phyloP scores from a whole-genome alignment of 1,140 invertebrate genomes.

The Antheraea mylitta region DNA sequence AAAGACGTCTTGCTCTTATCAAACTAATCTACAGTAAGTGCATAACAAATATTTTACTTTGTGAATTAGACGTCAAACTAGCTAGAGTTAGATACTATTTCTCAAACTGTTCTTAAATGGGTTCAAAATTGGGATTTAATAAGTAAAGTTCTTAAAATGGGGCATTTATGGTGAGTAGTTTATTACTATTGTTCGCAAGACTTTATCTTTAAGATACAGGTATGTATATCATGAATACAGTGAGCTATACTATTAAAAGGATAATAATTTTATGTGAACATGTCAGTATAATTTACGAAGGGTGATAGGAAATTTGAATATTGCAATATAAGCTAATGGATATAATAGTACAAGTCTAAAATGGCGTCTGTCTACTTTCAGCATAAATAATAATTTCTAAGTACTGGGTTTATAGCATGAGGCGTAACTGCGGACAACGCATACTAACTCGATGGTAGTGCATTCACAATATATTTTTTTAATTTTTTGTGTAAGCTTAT shows the following conservation, averaged over 20 bases:
- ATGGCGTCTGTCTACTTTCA: slow-evolving; percentile 47
- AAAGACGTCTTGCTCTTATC: slow-evolving; percentile 50
- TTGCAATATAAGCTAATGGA: neutral
- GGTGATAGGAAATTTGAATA: too few relatives aligned
- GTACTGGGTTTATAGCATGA: slow-evolving; percentile 42
- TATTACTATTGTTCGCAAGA: neutral
- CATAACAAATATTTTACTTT: slow-evolving; percentile 46
- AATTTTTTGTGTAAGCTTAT: neutral
- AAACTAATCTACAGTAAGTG: slow-evolving; percentile 58
- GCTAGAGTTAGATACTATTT: neutral
- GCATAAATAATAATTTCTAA: slow-evolving; percentile 41
- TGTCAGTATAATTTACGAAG: too few relatives aligned
- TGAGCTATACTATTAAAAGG: too few relatives aligned
- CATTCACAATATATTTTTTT: slow-evolving; percentile 44
- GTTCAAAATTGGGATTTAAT: too few relatives aligned
- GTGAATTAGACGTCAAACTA: neutral
- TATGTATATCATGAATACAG: too few relatives aligned
- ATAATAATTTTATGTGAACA: too few relatives aligned
- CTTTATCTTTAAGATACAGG: too few relatives aligned
- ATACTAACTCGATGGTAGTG: slow-evolving; percentile 44
- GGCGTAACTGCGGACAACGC: slow-evolving; percentile 44
- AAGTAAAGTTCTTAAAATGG: too few relatives aligned
- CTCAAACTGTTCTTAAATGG: neutral
- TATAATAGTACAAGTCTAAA: neutral
- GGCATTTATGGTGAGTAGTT: neutral